These are phyloP conservation scores for Trachelipus rathkii DNA, from an alignment of 1,140 invertebrate species.

Conservation along the genomic window DNA sequence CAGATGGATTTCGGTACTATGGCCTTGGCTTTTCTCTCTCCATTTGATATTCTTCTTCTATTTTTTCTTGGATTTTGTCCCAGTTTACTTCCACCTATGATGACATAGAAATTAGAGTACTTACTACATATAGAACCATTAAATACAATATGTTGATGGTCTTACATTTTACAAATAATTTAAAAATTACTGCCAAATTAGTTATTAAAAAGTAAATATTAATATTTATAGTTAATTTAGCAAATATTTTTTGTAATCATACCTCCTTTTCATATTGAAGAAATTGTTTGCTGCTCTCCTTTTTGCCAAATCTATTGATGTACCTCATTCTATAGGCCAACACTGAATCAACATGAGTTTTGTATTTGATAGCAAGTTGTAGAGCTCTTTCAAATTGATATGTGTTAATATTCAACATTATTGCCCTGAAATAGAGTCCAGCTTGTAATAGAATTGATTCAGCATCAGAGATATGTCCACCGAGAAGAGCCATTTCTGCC, in stretches of 20 bases:
- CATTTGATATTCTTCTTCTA: constrained; percentile 55
- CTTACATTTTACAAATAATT: too few species aligned
- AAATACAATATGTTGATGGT: too few species aligned
- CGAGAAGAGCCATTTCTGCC: constrained; percentile 75
- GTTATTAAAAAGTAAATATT: constrained; percentile 6
- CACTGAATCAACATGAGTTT: constrained; percentile 71
- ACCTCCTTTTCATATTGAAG: constrained; percentile 60
- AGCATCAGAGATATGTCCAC: constrained; percentile 71
- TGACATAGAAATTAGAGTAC: too few species aligned
- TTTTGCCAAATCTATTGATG: constrained; percentile 65
- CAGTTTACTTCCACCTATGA: constrained; percentile 57
- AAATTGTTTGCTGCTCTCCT: constrained; percentile 71
- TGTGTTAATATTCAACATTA: constrained; percentile 72
- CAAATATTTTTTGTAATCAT: not conserved
- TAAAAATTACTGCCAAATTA: too few species aligned
- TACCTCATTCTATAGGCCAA: constrained; percentile 70
- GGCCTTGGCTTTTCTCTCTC: constrained; percentile 47
- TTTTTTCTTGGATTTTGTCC: constrained; percentile 56
- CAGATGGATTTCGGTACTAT: too few species aligned
- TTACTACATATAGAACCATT: too few species aligned
- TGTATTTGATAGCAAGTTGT: constrained; percentile 76
- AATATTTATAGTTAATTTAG: constrained; percentile 10
- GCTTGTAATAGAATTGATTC: constrained; percentile 77
- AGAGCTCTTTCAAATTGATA: constrained; percentile 85
- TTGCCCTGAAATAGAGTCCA: constrained; percentile 69